Percentiles rank a stretch among this genome's conserved stretches.
Evolutionary conservation across 1,140 invertebrate species (phyloP).

Genomic region (Eumeta japonica): DNA sequence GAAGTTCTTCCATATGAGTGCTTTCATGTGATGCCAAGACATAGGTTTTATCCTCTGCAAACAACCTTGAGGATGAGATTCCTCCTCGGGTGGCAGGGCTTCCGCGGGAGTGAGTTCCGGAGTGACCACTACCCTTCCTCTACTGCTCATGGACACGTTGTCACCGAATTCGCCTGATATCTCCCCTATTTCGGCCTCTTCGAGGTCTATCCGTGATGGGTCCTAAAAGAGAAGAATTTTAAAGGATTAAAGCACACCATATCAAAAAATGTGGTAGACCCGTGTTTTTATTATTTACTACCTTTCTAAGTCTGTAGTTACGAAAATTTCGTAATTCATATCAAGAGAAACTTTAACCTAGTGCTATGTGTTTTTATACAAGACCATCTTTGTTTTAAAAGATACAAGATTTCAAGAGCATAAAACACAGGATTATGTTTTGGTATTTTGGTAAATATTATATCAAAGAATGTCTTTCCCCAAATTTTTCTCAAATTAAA

Average conservation of each 20-base stretch:
- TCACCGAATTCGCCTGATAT: slow-evolving; percentile 85
- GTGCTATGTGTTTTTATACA: too few species aligned
- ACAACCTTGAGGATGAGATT: slow-evolving; percentile 45
- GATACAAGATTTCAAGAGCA: too few species aligned
- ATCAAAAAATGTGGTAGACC: too few species aligned
- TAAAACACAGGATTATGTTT: too few species aligned
- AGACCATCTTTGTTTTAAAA: too few species aligned
- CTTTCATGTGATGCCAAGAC: slow-evolving; percentile 72
- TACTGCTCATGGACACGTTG: slow-evolving; percentile 73
- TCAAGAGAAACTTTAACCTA: too few species aligned
- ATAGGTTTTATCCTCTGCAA: slow-evolving; percentile 66
- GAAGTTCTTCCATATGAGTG: slow-evolving; percentile 90
- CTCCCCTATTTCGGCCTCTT: slow-evolving; percentile 68
- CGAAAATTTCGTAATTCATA: too few species aligned
- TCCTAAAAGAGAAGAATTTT: slow-evolving; percentile 42
- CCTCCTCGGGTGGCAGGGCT: slow-evolving; percentile 63
- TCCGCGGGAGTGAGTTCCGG: slow-evolving; percentile 48
- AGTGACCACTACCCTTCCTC: slow-evolving; percentile 60
- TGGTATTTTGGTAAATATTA: too few species aligned
- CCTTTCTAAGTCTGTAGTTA: too few species aligned
- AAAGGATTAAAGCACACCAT: slow-evolving; percentile 2
- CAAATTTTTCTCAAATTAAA: too few species aligned
- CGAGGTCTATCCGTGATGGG: slow-evolving; percentile 60
- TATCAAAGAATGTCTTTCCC: too few species aligned
- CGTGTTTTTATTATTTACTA: too few species aligned